Conservation (phyloP, 2,888 invertebrate genomes). For the Apantesis nais region DNA sequence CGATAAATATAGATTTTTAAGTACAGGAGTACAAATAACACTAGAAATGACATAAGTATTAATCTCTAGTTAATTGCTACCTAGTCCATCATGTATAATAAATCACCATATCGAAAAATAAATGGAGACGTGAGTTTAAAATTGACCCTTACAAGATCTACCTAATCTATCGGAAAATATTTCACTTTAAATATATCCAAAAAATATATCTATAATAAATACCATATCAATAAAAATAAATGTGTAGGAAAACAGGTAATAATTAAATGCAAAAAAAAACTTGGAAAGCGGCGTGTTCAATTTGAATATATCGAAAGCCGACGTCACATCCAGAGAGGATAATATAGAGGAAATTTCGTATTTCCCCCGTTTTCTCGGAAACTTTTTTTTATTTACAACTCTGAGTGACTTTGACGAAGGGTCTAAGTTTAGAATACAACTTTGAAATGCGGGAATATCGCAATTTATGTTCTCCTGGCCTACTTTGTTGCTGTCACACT, state of each 20-base stretch:
- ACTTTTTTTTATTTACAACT: constrained; percentile 74
- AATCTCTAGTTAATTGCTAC: no score
- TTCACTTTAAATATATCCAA: no score
- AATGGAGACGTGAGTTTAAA: no score
- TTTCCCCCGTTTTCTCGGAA: constrained; percentile 53
- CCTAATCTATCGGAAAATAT: no score
- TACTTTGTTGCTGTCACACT: constrained; percentile 48
- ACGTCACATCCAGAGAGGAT: constrained; percentile 31
- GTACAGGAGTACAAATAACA: no score
- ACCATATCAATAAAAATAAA: background rate
- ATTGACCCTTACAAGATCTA: no score
- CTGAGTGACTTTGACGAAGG: constrained; percentile 75
- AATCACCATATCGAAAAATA: no score
- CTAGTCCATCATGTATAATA: no score
- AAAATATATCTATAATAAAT: background rate
- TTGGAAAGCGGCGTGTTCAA: constrained; percentile 26
- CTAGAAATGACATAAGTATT: no score
- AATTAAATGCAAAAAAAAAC: constrained; percentile 17
- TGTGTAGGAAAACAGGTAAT: constrained; percentile 1
- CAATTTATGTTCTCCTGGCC: constrained; percentile 58
- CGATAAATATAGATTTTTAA: no score
- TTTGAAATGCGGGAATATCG: constrained; percentile 56
- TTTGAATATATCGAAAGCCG: constrained; percentile 33
- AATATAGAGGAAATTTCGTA: constrained; percentile 54
- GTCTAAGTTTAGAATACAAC: constrained; percentile 69